phyloP scores from a whole-genome alignment of 1,140 invertebrate genomes.

The Bombus impatiens region DNA sequence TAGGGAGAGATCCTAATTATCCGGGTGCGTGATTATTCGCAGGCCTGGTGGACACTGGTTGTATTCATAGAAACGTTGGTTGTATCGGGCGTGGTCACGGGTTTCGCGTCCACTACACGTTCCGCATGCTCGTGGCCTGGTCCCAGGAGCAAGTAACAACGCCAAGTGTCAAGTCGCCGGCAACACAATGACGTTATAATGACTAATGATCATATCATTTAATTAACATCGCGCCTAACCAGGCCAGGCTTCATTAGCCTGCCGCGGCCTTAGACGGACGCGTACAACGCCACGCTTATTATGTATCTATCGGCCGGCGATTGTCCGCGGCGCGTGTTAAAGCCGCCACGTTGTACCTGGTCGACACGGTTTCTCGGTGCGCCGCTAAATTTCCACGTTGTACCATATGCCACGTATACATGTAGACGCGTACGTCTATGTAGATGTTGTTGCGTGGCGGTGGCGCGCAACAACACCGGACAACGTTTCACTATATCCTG shows the following conservation, averaged over 20 bases:
- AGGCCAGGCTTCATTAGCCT: conserved; percentile 79
- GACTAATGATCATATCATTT: conserved; percentile 83
- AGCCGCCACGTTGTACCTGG: conserved; percentile 75
- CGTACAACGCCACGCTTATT: conserved; percentile 74
- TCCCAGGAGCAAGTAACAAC: conserved; percentile 64
- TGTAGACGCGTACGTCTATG: background rate
- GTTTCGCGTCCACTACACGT: conserved; percentile 69
- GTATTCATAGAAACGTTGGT: conserved; percentile 72
- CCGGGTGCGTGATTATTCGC: conserved; percentile 25
- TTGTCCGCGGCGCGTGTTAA: conserved; percentile 78
- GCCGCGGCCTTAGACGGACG: conserved; percentile 73
- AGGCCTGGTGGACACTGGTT: conserved; percentile 18
- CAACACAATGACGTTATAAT: conserved; percentile 80
- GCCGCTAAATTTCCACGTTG: conserved; percentile 78
- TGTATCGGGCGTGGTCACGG: conserved; percentile 69
- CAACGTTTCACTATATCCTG: conserved; percentile 28
- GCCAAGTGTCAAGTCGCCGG: conserved; percentile 62
- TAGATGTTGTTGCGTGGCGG: background rate
- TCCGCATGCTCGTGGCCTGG: conserved; percentile 56
- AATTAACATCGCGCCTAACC: conserved; percentile 82
- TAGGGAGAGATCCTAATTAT: conserved; percentile 20
- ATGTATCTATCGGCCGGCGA: conserved; percentile 77
- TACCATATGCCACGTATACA: conserved; percentile 51
- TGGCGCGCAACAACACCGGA: conserved; percentile 28
- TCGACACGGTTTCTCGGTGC: conserved; percentile 77